Percentiles rank a stretch among this genome's conserved stretches.
These are phyloP conservation scores for Coptotermes formosanus DNA, from an alignment of 1,140 invertebrate species.

Conservation along the genomic window DNA sequence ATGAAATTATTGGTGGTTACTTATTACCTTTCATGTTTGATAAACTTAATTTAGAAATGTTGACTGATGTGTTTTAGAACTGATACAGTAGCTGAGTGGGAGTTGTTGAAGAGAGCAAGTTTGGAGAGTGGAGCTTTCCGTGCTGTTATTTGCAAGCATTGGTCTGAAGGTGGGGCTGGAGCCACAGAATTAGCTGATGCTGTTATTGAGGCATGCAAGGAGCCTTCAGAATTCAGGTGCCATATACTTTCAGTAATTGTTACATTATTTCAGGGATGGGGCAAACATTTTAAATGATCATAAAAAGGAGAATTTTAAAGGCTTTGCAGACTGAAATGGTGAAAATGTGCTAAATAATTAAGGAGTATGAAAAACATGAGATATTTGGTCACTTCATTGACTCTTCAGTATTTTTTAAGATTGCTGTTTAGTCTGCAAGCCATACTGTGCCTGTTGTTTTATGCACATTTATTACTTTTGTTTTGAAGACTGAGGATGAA, in stretches of 20 bases:
- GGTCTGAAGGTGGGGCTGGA: slow-evolving; percentile 87
- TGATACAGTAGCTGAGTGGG: slow-evolving; percentile 83
- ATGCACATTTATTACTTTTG: too few relatives aligned
- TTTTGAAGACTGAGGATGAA: too few relatives aligned
- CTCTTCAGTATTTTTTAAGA: too few relatives aligned
- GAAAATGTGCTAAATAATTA: too few relatives aligned
- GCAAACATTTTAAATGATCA: too few relatives aligned
- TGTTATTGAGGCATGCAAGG: slow-evolving; percentile 72
- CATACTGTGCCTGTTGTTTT: too few relatives aligned
- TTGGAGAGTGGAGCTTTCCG: slow-evolving; percentile 76
- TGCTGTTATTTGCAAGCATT: slow-evolving; percentile 87
- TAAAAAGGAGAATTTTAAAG: too few relatives aligned
- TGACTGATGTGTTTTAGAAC: slow-evolving; percentile 55
- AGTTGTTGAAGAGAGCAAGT: slow-evolving; percentile 73
- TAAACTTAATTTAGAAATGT: slow-evolving; percentile 18
- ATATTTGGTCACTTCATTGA: too few relatives aligned
- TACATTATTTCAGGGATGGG: too few relatives aligned
- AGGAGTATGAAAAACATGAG: too few relatives aligned
- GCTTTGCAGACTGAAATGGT: too few relatives aligned
- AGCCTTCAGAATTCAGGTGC: slow-evolving; percentile 53
- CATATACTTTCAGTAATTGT: background rate
- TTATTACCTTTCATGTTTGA: background rate
- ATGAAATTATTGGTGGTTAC: background rate
- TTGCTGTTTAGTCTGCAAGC: too few relatives aligned
- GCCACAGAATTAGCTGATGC: slow-evolving; percentile 83